Evolutionary conservation across 1,140 invertebrate species (phyloP).

Genomic region (Bombus superbus): DNA sequence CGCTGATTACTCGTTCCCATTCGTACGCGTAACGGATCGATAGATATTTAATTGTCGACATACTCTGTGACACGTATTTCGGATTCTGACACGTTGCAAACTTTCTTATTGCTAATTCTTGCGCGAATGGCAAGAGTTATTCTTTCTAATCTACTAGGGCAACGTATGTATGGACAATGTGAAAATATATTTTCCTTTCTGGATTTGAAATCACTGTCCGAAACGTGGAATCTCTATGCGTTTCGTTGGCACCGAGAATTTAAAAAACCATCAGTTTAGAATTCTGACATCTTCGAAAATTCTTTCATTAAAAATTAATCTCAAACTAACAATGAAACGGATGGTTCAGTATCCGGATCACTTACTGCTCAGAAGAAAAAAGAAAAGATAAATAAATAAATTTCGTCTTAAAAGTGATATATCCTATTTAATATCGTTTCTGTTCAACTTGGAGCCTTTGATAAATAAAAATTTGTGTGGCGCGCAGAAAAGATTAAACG

Average conservation of each 20-base stretch:
- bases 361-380: too few relatives aligned
- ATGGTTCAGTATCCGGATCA: too few relatives aligned
- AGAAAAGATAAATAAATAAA: too few relatives aligned
- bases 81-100: neutral
- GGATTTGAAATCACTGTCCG: neutral
- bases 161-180: too few relatives aligned
- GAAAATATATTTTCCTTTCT: too few relatives aligned
- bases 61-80: neutral
- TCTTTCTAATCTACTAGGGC: neutral
- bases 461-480: neutral
- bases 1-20: conserved; percentile 8
- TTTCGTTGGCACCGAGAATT: neutral
- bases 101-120: neutral
- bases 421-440: too few relatives aligned
- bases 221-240: neutral
- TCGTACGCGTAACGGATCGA: neutral
- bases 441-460: too few relatives aligned
- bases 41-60: conserved; percentile 20
- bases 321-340: too few relatives aligned
- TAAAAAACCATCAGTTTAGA: neutral
- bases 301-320: neutral
- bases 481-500: neutral
- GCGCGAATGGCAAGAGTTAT: neutral
- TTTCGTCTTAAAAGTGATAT: too few relatives aligned
- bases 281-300: neutral